These are phyloP conservation scores for Cyanistes caeruleus DNA, from an alignment of 2,113 vertebrate species.

Conservation along the genomic window DNA sequence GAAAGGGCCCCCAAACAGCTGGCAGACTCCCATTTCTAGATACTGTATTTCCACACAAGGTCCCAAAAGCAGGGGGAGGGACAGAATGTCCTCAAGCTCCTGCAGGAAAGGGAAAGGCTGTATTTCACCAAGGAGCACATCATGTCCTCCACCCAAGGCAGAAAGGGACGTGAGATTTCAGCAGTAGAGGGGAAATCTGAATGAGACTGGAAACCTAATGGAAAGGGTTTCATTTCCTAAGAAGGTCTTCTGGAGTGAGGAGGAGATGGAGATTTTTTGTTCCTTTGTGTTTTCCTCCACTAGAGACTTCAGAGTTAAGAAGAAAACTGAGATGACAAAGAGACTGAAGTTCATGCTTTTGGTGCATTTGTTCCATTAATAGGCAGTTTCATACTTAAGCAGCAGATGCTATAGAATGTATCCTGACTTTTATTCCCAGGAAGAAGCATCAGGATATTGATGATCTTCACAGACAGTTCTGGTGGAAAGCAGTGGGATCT, in stretches of 20 bases:
- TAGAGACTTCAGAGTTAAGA: background rate
- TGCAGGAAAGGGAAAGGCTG: background rate
- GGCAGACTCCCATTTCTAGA: background rate
- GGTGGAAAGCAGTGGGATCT: background rate
- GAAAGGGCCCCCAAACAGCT: background rate
- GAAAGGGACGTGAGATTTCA: background rate
- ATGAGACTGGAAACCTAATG: background rate
- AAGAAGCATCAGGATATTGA: background rate
- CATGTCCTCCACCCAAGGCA: background rate
- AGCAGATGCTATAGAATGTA: background rate
- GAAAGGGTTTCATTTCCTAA: background rate
- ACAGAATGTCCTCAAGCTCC: background rate
- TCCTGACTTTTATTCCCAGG: background rate
- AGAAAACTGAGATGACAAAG: background rate
- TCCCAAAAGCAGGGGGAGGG: background rate
- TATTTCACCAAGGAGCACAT: background rate
- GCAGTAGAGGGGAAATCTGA: background rate
- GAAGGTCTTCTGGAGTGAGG: background rate
- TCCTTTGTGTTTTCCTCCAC: background rate
- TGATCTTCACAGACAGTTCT: background rate
- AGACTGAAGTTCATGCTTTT: background rate
- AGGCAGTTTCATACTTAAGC: background rate
- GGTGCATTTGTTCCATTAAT: background rate
- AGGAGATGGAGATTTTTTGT: background rate
- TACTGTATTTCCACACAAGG: background rate